Evolutionary conservation across 2,113 vertebrate genomes (phyloP), one percentile per base, ranked within the genome.

Genomic region (Dunckerocampus dactyliophorus): DNA sequence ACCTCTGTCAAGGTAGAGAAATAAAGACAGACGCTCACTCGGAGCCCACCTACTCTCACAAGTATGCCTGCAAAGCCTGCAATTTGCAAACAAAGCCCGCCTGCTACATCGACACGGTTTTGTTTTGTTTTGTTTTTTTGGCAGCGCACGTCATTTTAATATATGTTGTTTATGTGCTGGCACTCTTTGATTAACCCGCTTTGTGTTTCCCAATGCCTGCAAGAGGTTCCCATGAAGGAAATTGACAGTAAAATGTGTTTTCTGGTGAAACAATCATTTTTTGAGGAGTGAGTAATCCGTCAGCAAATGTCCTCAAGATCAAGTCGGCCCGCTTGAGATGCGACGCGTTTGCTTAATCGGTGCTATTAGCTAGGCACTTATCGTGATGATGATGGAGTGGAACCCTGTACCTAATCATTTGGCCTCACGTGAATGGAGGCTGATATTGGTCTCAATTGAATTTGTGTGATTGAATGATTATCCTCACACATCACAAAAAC

Each of bases 1-100:
- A 79, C 77, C 59, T 74, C 75, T 59, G 82, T 81, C 58, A 63
- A 75, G 71, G 74, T 73, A 72, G 59, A 81, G 68, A 73, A 31
- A 75, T 73, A 79, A 72, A 81, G 50, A 55, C 56, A 53, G 70
- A 60, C 16, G 45, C 62, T 72, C 52, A 57, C 74, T 71, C 37
- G 76, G 59, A 45, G 45, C 53, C 72, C 63, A 75, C 76, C 78
- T 77, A 76, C 79, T 63, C 59, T 69, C 45, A 22, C 22, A 58
- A 67, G 54, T 45, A 28, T 37, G 53, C 1, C 4, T 59, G 52
- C 19, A 63, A 75, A 65, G 53, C 43, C 47, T 60, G 78, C 58
- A 67, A 82, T 72, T 77, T 71, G 42, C 63, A 67, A 43, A 77
- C 73, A 72, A 71, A 63, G 61, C 47, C 51, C 43, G 31, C 34